These are phyloP conservation scores for Trimorus sp. DNA, from an alignment of 2,888 invertebrate species.

Conservation along the genomic window DNA sequence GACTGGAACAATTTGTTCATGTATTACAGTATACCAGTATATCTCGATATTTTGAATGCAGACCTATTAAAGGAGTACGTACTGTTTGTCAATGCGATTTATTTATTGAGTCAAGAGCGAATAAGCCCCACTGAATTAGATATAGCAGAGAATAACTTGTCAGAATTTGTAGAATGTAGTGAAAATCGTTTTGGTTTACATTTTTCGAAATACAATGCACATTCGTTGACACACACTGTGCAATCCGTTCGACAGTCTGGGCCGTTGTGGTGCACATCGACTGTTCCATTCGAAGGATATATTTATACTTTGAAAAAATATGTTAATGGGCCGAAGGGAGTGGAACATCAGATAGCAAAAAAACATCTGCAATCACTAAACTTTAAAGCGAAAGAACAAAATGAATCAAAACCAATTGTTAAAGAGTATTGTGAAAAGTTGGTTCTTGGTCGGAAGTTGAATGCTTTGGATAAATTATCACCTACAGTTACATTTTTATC, in stretches of 20 bases:
- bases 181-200: background rate
- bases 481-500: constrained; percentile 1
- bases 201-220: constrained; percentile 17
- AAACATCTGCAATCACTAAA: constrained; percentile 16
- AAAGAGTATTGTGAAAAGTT: constrained; percentile 17
- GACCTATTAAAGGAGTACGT: constrained; percentile 4
- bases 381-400: constrained; percentile 12
- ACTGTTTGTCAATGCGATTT: constrained; percentile 35
- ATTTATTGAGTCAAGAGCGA: constrained; percentile 3
- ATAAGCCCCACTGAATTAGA: constrained; percentile 6
- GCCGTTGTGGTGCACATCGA: constrained; percentile 28
- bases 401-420: background rate
- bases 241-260: constrained; percentile 19
- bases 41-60: constrained; percentile 4
- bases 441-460: background rate
- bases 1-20: constrained; percentile 43
- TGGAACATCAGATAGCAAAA: constrained; percentile 25
- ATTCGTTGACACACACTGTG: constrained; percentile 12
- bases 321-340: constrained; percentile 20
- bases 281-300: constrained; percentile 24
- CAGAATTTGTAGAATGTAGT: background rate
- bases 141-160: constrained; percentile 29
- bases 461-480: background rate
- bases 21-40: constrained; percentile 32
- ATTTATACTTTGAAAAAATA: constrained; percentile 16